phyloP scores from a whole-genome alignment of 2,113 vertebrate genomes.

The Microcebus ravelobensis region DNA sequence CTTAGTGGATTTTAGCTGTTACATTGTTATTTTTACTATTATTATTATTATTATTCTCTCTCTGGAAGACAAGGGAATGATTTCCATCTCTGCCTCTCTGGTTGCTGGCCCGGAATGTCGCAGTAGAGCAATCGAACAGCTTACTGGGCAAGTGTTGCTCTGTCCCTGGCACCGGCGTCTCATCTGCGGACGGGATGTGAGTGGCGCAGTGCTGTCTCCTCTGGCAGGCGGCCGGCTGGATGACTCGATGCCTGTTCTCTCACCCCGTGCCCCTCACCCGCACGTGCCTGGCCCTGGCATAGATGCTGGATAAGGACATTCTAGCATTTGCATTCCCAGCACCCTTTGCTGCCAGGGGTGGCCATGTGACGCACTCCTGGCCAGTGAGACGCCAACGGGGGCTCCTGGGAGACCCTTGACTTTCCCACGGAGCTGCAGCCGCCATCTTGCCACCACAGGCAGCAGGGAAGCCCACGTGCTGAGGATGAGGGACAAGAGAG shows the following conservation, averaged over 20 bases:
- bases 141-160: conserved; percentile 62
- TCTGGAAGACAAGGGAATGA: conserved; percentile 11
- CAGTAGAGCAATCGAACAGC: conserved; percentile 36
- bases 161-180: conserved; percentile 46
- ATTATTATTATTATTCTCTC: background rate
- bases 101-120: conserved; percentile 62
- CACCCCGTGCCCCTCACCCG: background rate
- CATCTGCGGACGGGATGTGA: background rate
- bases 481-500: background rate
- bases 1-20: background rate
- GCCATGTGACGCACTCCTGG: background rate
- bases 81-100: conserved; percentile 65
- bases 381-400: background rate
- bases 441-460: background rate
- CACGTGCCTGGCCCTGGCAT: background rate
- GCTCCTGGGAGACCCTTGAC: background rate
- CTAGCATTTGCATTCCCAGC: background rate
- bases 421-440: background rate
- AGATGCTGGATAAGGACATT: background rate
- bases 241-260: background rate
- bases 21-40: conserved; percentile 10
- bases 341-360: background rate
- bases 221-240: background rate
- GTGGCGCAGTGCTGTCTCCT: background rate
- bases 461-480: background rate